Conservation (phyloP, 2,113 vertebrate genomes). For the Osmerus eperlanus region DNA sequence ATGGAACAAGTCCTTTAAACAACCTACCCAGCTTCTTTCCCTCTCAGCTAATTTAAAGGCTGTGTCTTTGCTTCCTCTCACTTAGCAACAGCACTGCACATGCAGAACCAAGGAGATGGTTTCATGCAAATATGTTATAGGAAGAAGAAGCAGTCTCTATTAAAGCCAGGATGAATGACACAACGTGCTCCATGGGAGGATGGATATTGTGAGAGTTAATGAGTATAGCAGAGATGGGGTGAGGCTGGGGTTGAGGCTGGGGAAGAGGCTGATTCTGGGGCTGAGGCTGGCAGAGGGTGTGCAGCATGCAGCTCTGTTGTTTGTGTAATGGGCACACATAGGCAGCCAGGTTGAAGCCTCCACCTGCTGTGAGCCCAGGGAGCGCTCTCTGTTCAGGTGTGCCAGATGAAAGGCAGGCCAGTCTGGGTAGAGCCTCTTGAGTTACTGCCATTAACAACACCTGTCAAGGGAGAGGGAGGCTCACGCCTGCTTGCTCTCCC, state of each 20-base stretch:
- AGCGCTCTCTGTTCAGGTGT: slow-evolving; percentile 35
- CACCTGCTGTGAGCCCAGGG: slow-evolving; percentile 36
- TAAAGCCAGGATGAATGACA: slow-evolving; percentile 11
- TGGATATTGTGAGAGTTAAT: slow-evolving; percentile 16
- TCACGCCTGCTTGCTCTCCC: not conserved
- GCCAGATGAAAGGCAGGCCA: slow-evolving; percentile 35
- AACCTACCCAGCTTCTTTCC: slow-evolving; percentile 47
- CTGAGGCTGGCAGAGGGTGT: not conserved
- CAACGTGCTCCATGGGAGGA: not conserved
- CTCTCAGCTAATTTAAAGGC: slow-evolving; percentile 44
- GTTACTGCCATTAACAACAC: slow-evolving; percentile 52
- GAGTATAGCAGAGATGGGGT: not conserved
- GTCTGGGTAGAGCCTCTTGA: slow-evolving; percentile 61
- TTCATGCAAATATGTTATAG: slow-evolving; percentile 7
- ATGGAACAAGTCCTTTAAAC: slow-evolving; percentile 47
- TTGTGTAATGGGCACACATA: slow-evolving; percentile 25
- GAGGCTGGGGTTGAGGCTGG: slow-evolving; percentile 5
- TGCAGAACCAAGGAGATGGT: not conserved
- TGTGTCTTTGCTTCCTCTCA: slow-evolving; percentile 34
- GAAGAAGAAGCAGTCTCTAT: slow-evolving; percentile 45
- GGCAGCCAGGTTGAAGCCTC: slow-evolving; percentile 14
- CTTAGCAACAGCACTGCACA: slow-evolving; percentile 37
- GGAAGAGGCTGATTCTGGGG: slow-evolving; percentile 1
- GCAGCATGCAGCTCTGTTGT: slow-evolving; percentile 21
- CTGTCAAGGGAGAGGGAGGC: slow-evolving; percentile 30